phyloP scores from a whole-genome alignment of 2,113 vertebrate genomes.

The Apteryx owenii region DNA sequence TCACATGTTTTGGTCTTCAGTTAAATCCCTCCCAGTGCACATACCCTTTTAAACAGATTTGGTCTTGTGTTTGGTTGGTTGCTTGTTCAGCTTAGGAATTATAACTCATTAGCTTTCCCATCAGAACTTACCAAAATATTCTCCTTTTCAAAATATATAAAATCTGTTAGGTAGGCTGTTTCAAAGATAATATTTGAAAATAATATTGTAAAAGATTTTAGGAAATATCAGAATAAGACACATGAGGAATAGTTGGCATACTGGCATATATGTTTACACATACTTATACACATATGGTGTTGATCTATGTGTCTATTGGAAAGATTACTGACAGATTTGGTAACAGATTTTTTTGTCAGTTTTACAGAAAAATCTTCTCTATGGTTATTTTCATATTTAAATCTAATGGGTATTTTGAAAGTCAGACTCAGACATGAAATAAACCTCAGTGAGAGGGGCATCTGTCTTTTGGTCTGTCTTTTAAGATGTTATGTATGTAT shows the following conservation, averaged over 20 bases:
- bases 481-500: neutral
- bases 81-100: neutral
- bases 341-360: neutral
- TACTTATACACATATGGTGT: too few relatives aligned
- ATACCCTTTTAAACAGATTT: neutral
- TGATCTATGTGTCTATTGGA: neutral
- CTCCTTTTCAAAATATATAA: neutral
- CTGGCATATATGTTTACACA: too few relatives aligned
- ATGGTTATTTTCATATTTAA: neutral
- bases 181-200: neutral
- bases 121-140: neutral
- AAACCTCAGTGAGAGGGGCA: neutral
- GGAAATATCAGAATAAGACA: neutral
- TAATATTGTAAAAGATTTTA: neutral
- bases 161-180: neutral
- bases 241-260: neutral
- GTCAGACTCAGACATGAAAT: neutral
- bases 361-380: neutral
- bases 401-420: neutral
- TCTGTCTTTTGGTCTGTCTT: neutral
- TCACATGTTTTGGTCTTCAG: neutral
- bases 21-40: neutral
- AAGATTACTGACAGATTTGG: too few relatives aligned
- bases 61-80: neutral
- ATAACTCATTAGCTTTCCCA: neutral